phyloP scores from a whole-genome alignment of 92 coral and sea anemone species.

The Diadumene lineata region DNA sequence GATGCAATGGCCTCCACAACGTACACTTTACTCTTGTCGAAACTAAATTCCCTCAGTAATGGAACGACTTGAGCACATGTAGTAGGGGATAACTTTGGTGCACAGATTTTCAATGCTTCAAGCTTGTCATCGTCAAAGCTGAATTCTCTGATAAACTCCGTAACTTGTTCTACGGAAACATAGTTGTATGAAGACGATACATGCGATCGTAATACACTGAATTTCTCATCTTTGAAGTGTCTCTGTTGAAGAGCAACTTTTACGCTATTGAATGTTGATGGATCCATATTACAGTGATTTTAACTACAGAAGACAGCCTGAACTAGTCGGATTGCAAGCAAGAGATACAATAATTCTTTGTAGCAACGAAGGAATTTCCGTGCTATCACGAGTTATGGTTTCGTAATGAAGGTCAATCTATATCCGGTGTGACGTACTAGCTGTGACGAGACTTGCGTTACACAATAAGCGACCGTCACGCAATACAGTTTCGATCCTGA shows the following conservation, averaged over 20 bases:
- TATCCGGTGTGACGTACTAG: not conserved
- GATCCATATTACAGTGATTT: constrained; percentile 61
- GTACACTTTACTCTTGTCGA: constrained; percentile 42
- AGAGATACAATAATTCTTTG: no score
- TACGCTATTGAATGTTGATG: constrained; percentile 36
- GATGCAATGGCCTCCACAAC: constrained; percentile 47
- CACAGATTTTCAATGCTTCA: constrained; percentile 53
- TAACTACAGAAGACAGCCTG: no score
- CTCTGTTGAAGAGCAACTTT: constrained; percentile 29
- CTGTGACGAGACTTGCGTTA: not conserved
- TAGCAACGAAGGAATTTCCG: constrained; percentile 10
- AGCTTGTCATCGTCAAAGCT: constrained; percentile 60
- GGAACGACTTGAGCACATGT: constrained; percentile 51
- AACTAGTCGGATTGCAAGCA: no score
- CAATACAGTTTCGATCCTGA: no score
- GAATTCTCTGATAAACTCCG: constrained; percentile 48
- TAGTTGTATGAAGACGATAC: constrained; percentile 38
- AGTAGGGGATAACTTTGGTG: constrained; percentile 33
- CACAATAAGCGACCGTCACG: not conserved
- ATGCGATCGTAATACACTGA: constrained; percentile 37
- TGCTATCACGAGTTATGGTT: not conserved
- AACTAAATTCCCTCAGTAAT: constrained; percentile 44
- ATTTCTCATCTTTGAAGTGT: constrained; percentile 48
- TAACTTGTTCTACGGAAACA: constrained; percentile 60
- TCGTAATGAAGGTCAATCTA: not conserved